Conservation (phyloP, 2,888 invertebrate species). For the Perithous albicinctus region DNA sequence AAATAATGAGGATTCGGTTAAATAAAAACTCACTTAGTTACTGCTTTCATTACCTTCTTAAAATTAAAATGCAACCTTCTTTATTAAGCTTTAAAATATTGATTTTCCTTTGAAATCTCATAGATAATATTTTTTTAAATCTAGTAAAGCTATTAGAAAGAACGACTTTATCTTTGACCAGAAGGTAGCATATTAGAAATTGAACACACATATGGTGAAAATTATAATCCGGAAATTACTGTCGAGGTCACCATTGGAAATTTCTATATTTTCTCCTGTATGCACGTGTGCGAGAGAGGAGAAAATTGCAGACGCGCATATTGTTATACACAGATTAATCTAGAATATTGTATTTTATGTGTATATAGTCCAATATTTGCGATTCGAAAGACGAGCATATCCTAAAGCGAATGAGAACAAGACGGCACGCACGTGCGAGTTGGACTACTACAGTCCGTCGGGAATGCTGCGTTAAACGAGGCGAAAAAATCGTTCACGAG, state of each 20-base stretch:
- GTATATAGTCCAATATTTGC: constrained; percentile 41
- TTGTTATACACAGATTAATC: constrained; percentile 32
- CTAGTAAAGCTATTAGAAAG: neutral
- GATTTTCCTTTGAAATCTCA: too few relatives aligned
- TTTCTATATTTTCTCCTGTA: constrained; percentile 57
- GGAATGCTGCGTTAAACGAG: constrained; percentile 63
- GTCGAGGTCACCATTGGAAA: constrained; percentile 33
- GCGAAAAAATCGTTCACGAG: constrained; percentile 57
- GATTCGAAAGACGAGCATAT: constrained; percentile 38
- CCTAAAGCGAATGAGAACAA: constrained; percentile 72
- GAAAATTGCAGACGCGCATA: constrained; percentile 51
- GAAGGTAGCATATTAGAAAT: constrained; percentile 47
- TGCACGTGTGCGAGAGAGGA: constrained; percentile 55
- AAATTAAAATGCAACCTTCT: too few relatives aligned
- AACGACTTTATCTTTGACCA: neutral
- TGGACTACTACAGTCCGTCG: constrained; percentile 15
- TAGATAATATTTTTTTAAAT: neutral
- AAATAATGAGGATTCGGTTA: too few relatives aligned
- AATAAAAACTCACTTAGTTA: too few relatives aligned
- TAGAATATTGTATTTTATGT: constrained; percentile 6
- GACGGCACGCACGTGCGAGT: constrained; percentile 66
- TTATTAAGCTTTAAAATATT: too few relatives aligned
- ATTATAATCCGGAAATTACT: constrained; percentile 50
- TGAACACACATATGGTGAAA: constrained; percentile 26
- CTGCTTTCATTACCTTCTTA: too few relatives aligned